These are phyloP conservation scores for Hydra vulgaris DNA, from an alignment of 30 jellyfish, hydroid and myxozoan species.

Conservation along the genomic window DNA sequence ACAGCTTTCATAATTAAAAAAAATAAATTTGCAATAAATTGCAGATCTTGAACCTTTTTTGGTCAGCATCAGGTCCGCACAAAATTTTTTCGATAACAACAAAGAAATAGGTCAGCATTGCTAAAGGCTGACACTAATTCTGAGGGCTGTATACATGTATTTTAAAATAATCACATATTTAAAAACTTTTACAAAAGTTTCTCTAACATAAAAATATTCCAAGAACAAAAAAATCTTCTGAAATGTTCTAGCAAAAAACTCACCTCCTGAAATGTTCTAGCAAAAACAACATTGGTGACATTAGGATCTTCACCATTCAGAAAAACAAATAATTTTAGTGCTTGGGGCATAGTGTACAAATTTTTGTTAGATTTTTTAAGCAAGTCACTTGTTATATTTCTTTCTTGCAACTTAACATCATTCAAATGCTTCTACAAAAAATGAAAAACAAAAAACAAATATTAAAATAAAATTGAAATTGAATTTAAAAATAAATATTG, in stretches of 20 bases:
- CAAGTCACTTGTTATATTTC: conserved; percentile 19
- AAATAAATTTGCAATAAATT: too few species aligned
- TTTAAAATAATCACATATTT: too few species aligned
- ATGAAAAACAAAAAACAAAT: neutral
- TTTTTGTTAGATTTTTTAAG: conserved; percentile 29
- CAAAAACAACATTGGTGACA: conserved; percentile 42
- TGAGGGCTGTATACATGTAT: too few species aligned
- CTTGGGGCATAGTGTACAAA: conserved; percentile 72
- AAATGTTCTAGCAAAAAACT: neutral
- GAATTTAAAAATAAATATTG: too few species aligned
- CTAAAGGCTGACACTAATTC: too few species aligned
- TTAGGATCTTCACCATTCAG: conserved; percentile 63
- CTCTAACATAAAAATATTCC: too few species aligned
- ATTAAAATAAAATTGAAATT: neutral
- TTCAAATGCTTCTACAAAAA: conserved; percentile 43
- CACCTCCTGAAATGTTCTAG: conserved; percentile 61
- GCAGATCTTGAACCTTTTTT: too few species aligned
- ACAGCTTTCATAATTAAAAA: too few species aligned
- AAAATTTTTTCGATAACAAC: too few species aligned
- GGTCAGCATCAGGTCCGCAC: too few species aligned
- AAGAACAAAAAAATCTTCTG: neutral
- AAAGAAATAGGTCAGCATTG: too few species aligned
- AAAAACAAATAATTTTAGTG: conserved; percentile 44
- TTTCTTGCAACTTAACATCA: conserved; percentile 57
- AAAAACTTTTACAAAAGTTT: too few species aligned